phyloP scores from a whole-genome alignment of 35 echinoderm and acorn worm species.

The Ptychodera flava region DNA sequence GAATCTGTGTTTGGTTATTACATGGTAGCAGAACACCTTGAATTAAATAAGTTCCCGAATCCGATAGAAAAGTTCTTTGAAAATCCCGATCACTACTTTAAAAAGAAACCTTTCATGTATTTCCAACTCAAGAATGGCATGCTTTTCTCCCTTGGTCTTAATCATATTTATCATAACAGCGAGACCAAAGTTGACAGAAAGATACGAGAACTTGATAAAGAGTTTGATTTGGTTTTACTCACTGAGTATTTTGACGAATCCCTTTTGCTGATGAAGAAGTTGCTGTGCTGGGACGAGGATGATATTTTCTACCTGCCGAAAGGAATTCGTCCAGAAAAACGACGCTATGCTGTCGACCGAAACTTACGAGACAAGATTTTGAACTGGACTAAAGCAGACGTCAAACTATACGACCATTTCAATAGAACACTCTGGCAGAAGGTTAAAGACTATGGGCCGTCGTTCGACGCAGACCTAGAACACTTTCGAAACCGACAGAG shows the following conservation, averaged over 20 bases:
- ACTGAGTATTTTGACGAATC: slow-evolving; percentile 51
- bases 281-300: slow-evolving; percentile 30
- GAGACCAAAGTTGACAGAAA: slow-evolving; percentile 1
- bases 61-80: slow-evolving; percentile 15
- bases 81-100: not conserved
- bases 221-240: slow-evolving; percentile 39
- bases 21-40: not conserved
- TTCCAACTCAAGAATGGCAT: slow-evolving; percentile 42
- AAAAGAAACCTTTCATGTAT: slow-evolving; percentile 8
- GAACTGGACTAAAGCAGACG: slow-evolving; percentile 26
- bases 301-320: slow-evolving; percentile 45
- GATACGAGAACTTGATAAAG: slow-evolving; percentile 25
- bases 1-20: slow-evolving; percentile 12
- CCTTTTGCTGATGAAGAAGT: slow-evolving; percentile 17
- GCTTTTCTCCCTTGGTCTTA: slow-evolving; percentile 48
- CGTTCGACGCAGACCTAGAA: slow-evolving; percentile 14
- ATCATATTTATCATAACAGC: too few species aligned
- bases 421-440: slow-evolving; percentile 24
- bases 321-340: slow-evolving; percentile 14
- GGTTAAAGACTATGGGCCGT: slow-evolving; percentile 19
- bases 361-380: not conserved
- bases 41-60: not conserved
- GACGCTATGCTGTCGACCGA: not conserved
- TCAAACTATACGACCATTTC: slow-evolving; percentile 30
- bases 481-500: not conserved